Percentiles rank a stretch among this genome's conserved stretches.
phyloP scores from a whole-genome alignment of 2,888 invertebrate species.

The Drosophila algonquin region DNA sequence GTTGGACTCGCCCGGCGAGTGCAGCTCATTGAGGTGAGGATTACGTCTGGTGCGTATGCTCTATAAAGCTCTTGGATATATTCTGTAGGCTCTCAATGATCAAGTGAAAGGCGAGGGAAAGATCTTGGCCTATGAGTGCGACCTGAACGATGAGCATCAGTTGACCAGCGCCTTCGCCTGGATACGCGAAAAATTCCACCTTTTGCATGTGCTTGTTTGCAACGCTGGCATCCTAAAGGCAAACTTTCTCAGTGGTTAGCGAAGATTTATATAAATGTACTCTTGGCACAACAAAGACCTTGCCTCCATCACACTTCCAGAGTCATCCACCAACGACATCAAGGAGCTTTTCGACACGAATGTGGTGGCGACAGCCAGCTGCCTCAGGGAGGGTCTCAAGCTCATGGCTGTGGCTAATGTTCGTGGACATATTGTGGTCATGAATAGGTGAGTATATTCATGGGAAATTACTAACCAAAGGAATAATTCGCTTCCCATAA shows the following conservation, averaged over 20 bases:
- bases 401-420: slow-evolving; percentile 85
- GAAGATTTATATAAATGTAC: fast-evolving
- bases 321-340: slow-evolving; percentile 79
- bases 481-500: too few species aligned
- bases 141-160: slow-evolving; percentile 80
- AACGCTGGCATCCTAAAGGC: slow-evolving; percentile 84
- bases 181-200: slow-evolving; percentile 77
- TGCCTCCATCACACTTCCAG: slow-evolving; percentile 41
- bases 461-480: not conserved
- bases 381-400: slow-evolving; percentile 85
- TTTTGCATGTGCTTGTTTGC: slow-evolving; percentile 82
- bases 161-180: slow-evolving; percentile 78
- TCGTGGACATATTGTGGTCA: slow-evolving; percentile 86
- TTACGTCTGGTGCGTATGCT: too few species aligned
- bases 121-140: slow-evolving; percentile 81
- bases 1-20: slow-evolving; percentile 85
- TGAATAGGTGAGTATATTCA: slow-evolving; percentile 85
- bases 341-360: slow-evolving; percentile 84
- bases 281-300: not conserved
- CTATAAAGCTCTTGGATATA: not conserved
- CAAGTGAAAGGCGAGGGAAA: slow-evolving; percentile 81
- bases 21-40: slow-evolving; percentile 84
- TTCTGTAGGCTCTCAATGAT: slow-evolving; percentile 73
- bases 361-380: slow-evolving; percentile 86
- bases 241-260: slow-evolving; percentile 79